Evolutionary conservation across 2,797 vertebrate genomes (phyloP).

Genomic region (Geotrypetes seraphini): DNA sequence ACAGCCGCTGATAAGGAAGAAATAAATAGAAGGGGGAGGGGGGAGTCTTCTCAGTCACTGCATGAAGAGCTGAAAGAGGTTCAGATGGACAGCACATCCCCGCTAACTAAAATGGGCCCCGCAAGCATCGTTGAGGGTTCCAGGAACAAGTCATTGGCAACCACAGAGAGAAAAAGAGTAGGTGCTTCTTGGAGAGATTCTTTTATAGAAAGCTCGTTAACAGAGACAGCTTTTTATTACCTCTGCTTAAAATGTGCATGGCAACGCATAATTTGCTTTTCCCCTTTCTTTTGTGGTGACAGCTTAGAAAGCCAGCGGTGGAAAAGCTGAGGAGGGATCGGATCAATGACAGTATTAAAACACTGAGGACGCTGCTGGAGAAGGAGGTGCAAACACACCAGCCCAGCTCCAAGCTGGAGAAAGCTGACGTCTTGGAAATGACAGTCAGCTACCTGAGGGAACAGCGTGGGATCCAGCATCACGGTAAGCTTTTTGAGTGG

Average conservation of each 20-base stretch:
- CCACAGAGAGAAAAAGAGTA: too few species aligned
- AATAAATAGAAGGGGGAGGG: constrained; percentile 9
- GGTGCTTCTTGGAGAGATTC: too few species aligned
- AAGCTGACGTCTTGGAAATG: constrained; percentile 70
- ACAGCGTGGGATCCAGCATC: too few species aligned
- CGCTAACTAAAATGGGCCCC: background rate
- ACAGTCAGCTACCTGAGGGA: constrained; percentile 63
- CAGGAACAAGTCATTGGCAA: too few species aligned
- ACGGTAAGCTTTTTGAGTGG: too few species aligned
- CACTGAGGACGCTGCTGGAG: constrained; percentile 57
- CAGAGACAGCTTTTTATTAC: too few species aligned
- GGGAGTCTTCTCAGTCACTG: background rate
- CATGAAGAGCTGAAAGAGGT: background rate
- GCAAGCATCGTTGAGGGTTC: background rate
- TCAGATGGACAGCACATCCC: background rate
- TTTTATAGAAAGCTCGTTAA: too few species aligned
- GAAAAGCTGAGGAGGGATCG: constrained; percentile 69
- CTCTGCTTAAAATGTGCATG: too few species aligned
- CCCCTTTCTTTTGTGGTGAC: too few species aligned
- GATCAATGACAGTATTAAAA: constrained; percentile 67
- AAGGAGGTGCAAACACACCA: constrained; percentile 44
- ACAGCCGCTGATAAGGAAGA: constrained; percentile 6
- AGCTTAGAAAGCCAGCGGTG: constrained; percentile 56
- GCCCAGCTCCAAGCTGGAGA: constrained; percentile 65
- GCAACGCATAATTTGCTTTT: too few species aligned